phyloP scores from a whole-genome alignment of 2,113 vertebrate species.

The Solenodon paradoxus region DNA sequence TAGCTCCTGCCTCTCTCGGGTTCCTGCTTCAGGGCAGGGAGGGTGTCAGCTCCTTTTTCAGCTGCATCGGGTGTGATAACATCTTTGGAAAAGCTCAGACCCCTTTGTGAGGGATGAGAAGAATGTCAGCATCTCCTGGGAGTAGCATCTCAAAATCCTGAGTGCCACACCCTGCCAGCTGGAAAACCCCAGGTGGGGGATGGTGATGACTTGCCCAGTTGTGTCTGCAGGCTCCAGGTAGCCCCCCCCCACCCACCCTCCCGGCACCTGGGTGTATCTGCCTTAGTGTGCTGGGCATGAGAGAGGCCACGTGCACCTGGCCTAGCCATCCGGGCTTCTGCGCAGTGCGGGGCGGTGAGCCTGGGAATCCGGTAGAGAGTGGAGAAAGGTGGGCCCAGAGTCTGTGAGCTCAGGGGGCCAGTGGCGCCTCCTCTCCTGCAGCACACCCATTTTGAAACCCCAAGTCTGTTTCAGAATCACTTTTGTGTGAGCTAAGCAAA shows the following conservation, averaged over 20 bases:
- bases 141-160: background rate
- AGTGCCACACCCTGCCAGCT: background rate
- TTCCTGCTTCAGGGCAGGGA: background rate
- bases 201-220: background rate
- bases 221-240: background rate
- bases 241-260: too few species aligned
- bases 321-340: background rate
- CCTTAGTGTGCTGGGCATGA: background rate
- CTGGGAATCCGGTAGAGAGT: background rate
- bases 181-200: background rate
- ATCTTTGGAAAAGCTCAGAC: background rate
- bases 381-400: background rate
- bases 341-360: background rate
- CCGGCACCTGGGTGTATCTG: too few species aligned
- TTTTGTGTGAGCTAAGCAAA: background rate
- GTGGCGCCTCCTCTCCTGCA: background rate
- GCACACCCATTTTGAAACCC: background rate
- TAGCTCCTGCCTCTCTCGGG: background rate
- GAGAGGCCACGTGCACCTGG: background rate
- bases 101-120: background rate
- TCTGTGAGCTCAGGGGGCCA: fast-evolving
- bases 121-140: background rate
- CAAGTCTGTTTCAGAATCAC: background rate
- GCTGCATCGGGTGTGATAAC: background rate
- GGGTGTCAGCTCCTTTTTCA: background rate